phyloP scores from a whole-genome alignment of 92 coral and sea anemone genomes.

The Virgularia gustaviana region DNA sequence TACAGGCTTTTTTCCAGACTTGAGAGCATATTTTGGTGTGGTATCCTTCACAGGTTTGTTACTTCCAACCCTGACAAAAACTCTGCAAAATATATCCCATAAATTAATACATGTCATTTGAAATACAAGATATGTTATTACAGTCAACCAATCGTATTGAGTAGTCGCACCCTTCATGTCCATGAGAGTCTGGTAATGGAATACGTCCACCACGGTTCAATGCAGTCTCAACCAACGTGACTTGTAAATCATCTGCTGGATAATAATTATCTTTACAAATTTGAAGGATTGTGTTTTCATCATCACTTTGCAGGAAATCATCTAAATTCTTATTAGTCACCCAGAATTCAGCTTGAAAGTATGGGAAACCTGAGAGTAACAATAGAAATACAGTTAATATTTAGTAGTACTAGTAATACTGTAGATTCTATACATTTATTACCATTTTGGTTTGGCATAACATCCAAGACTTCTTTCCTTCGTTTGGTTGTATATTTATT shows the following conservation, averaged over 20 bases:
- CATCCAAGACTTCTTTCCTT: not conserved
- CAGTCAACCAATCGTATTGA: too few relatives aligned
- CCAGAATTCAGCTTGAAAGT: constrained; percentile 26
- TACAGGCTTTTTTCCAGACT: not conserved
- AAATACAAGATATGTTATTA: too few relatives aligned
- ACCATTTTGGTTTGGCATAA: constrained; percentile 16
- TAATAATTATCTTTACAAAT: constrained; percentile 11
- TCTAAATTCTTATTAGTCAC: constrained; percentile 11
- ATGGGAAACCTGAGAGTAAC: constrained; percentile 20
- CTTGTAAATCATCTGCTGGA: not conserved
- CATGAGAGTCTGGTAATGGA: constrained; percentile 17
- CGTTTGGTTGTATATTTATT: not conserved
- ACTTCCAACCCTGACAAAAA: not conserved
- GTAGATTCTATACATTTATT: too few relatives aligned
- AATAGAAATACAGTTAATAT: not conserved
- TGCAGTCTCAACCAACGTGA: constrained; percentile 19
- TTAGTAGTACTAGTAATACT: too few relatives aligned
- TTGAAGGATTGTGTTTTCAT: not conserved
- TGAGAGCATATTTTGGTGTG: not conserved
- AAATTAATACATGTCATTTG: too few relatives aligned
- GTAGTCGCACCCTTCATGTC: constrained; percentile 30
- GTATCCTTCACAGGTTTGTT: not conserved
- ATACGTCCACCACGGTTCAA: constrained; percentile 27
- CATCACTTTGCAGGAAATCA: not conserved
- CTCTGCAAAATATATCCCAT: not conserved